phyloP scores from a whole-genome alignment of 2,797 vertebrate species.

The Hoplostethus atlanticus region DNA sequence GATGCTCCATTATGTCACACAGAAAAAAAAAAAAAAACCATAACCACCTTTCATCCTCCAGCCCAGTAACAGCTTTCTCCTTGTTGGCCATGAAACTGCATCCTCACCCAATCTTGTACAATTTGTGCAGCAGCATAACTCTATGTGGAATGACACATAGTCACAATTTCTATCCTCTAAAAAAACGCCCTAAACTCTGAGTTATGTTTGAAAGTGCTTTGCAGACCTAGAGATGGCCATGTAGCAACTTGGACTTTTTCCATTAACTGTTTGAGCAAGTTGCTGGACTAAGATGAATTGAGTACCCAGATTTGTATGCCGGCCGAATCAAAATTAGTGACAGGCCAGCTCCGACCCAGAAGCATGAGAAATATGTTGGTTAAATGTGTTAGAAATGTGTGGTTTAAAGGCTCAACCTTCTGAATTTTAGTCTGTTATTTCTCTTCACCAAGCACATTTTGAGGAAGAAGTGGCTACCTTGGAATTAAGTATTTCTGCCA shows the following conservation, averaged over 20 bases:
- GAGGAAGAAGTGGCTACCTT: background rate
- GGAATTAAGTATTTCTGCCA: constrained; percentile 3
- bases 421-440: constrained; percentile 1
- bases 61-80: background rate
- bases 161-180: too few relatives aligned
- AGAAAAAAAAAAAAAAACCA: too few relatives aligned
- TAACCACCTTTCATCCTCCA: background rate
- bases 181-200: background rate
- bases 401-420: background rate
- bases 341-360: background rate
- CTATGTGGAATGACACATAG: background rate
- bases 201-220: background rate
- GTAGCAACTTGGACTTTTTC: background rate
- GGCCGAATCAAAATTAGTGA: constrained; percentile 6
- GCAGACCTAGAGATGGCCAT: background rate
- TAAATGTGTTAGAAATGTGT: too few relatives aligned
- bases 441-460: background rate
- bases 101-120: background rate
- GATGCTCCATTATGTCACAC: background rate
- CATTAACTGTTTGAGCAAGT: too few relatives aligned
- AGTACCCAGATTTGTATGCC: background rate
- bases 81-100: background rate
- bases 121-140: background rate
- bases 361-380: too few relatives aligned
- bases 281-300: background rate